Conservation (phyloP, 2,888 invertebrate species). For the Netelia inedita region DNA sequence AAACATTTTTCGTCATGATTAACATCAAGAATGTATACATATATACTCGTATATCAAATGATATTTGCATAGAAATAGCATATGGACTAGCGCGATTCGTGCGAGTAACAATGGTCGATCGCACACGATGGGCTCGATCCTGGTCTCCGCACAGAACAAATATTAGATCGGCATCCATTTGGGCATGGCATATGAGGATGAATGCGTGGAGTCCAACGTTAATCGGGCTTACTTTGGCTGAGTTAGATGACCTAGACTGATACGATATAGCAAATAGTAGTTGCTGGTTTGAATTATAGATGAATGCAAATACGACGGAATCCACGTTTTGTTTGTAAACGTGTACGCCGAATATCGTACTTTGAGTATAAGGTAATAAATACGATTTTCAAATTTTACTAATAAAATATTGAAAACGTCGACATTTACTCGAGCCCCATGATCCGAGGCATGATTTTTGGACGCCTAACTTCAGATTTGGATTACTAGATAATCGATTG, state of each 20-base stretch:
- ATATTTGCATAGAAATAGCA: conserved; percentile 50
- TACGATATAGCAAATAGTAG: conserved; percentile 7
- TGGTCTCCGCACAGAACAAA: conserved; percentile 49
- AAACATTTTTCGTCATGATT: conserved; percentile 50
- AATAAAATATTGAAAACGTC: too few relatives aligned
- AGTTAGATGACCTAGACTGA: conserved; percentile 34
- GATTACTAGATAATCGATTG: too few relatives aligned
- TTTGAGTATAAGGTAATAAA: too few relatives aligned
- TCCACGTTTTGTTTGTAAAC: neutral
- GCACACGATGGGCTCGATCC: conserved; percentile 60
- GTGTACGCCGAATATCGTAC: too few relatives aligned
- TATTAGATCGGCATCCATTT: conserved; percentile 65
- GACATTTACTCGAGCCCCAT: too few relatives aligned
- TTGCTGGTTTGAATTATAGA: neutral
- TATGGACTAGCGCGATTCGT: conserved; percentile 38
- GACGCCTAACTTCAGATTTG: too few relatives aligned
- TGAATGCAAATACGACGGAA: conserved; percentile 14
- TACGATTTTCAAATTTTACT: too few relatives aligned
- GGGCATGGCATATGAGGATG: conserved; percentile 48
- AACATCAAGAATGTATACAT: conserved; percentile 35
- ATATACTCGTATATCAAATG: conserved; percentile 15
- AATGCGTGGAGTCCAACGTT: conserved; percentile 56
- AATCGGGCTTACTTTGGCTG: conserved; percentile 55
- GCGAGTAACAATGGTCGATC: conserved; percentile 51
- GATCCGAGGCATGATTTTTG: too few relatives aligned